A percentile compares a stretch with the other conserved stretches of the same genome.
Evolutionary conservation across 1,140 invertebrate species (phyloP).

Genomic region (Pogonus chalceus): DNA sequence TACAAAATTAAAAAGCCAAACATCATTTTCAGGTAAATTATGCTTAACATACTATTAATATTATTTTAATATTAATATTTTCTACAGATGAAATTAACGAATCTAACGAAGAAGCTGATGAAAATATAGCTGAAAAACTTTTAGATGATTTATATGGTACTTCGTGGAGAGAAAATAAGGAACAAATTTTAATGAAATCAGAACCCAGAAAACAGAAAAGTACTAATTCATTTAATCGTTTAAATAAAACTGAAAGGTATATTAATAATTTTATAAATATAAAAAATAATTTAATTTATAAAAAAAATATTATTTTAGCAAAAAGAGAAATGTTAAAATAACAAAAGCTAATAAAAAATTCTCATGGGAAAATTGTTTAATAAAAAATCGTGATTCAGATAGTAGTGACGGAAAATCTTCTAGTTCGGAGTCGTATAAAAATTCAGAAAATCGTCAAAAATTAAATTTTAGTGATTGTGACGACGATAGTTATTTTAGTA

Average conservation of each 20-base stretch:
- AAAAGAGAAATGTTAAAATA: not conserved
- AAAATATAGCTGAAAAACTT: constrained; percentile 18
- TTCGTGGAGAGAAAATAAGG: constrained; percentile 26
- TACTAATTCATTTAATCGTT: not conserved
- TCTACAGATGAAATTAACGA: constrained; percentile 11
- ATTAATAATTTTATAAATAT: constrained; percentile 6
- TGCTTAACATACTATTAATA: constrained; percentile 2
- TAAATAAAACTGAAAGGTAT: constrained; percentile 11
- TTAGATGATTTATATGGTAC: constrained; percentile 30
- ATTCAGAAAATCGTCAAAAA: not conserved
- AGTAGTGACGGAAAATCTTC: not conserved
- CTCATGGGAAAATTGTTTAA: not conserved
- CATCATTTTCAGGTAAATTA: constrained; percentile 14
- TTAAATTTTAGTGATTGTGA: not conserved
- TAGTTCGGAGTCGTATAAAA: not conserved
- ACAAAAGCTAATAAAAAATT: not conserved
- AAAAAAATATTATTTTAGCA: constrained; percentile 9
- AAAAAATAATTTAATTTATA: constrained; percentile 3
- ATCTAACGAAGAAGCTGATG: not conserved
- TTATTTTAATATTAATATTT: constrained; percentile 11
- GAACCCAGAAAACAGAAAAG: constrained; percentile 17
- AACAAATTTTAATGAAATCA: constrained; percentile 22
- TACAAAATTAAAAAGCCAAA: constrained; percentile 5
- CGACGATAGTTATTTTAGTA: not conserved
- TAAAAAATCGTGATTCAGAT: not conserved